These are phyloP conservation scores for Macrosoma leucophasiata DNA, from an alignment of 2,888 invertebrate genomes.

Conservation along the genomic window DNA sequence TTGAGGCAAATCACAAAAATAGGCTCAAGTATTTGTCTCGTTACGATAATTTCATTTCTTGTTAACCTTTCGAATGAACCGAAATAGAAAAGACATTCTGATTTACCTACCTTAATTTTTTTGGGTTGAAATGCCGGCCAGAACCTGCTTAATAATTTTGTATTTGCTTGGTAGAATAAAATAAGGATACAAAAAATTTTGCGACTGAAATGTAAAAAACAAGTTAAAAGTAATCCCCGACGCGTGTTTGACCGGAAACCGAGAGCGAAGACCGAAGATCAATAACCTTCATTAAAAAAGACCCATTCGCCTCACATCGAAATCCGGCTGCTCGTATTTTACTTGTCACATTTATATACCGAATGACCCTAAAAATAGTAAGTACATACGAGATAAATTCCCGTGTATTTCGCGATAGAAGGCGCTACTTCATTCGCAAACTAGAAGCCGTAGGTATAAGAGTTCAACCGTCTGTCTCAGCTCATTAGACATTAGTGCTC, in stretches of 20 bases:
- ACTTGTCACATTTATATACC: conserved; percentile 21
- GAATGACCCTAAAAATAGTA: conserved; percentile 49
- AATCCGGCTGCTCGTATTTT: conserved; percentile 11
- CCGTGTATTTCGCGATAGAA: conserved; percentile 40
- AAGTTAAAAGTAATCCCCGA: conserved; percentile 4
- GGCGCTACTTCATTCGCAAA: conserved; percentile 45
- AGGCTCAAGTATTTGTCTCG: too few relatives aligned
- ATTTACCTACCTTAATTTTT: too few relatives aligned
- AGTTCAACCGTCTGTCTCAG: conserved; percentile 30
- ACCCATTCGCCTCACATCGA: conserved; percentile 6
- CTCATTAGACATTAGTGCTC: conserved; percentile 33
- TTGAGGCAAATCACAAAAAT: too few relatives aligned
- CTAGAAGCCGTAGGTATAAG: conserved; percentile 43
- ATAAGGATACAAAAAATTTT: conserved; percentile 3
- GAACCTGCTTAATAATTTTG: conserved; percentile 6
- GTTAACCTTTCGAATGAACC: too few relatives aligned
- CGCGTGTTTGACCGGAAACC: conserved; percentile 17
- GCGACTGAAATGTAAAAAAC: conserved; percentile 7
- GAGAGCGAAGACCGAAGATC: conserved; percentile 19
- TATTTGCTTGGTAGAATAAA: conserved; percentile 5
- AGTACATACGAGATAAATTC: conserved; percentile 58
- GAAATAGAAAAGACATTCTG: too few relatives aligned
- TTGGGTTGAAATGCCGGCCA: too few relatives aligned
- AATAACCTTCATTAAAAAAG: conserved; percentile 19
- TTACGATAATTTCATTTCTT: too few relatives aligned